Conservation (phyloP, 2,113 vertebrate genomes). For the Phaetusa simplex region DNA sequence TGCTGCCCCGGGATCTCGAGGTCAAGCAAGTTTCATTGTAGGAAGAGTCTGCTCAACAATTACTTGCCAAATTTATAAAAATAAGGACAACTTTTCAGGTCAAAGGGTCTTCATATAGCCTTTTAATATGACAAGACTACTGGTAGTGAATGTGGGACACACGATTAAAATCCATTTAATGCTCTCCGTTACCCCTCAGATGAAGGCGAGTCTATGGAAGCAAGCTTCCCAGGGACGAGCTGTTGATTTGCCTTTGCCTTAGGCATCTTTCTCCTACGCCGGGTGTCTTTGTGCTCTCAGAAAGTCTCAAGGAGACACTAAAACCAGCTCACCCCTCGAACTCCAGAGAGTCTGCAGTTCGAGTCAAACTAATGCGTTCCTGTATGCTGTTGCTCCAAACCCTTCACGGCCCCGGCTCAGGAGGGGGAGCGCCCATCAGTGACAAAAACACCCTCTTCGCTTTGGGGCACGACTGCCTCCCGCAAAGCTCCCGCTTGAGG, state of each 20-base stretch:
- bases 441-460: background rate
- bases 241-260: background rate
- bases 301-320: background rate
- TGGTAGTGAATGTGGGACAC: background rate
- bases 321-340: background rate
- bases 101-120: background rate
- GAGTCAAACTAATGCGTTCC: background rate
- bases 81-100: background rate
- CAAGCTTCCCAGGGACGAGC: background rate
- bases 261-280: rapidly evolving
- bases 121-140: background rate
- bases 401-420: background rate
- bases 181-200: background rate
- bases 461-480: background rate
- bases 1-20: background rate
- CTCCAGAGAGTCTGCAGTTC: background rate
- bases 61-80: background rate
- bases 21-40: background rate
- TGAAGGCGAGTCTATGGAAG: no score
- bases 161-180: background rate
- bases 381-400: background rate
- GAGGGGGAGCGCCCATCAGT: background rate
- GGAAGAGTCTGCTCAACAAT: background rate
- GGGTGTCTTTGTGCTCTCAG: background rate
- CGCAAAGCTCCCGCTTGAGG: background rate